Evolutionary conservation across 2,797 vertebrate species (phyloP), one percentile per base, ranked within the genome.

Genomic region (Pogonophryne albipinna): DNA sequence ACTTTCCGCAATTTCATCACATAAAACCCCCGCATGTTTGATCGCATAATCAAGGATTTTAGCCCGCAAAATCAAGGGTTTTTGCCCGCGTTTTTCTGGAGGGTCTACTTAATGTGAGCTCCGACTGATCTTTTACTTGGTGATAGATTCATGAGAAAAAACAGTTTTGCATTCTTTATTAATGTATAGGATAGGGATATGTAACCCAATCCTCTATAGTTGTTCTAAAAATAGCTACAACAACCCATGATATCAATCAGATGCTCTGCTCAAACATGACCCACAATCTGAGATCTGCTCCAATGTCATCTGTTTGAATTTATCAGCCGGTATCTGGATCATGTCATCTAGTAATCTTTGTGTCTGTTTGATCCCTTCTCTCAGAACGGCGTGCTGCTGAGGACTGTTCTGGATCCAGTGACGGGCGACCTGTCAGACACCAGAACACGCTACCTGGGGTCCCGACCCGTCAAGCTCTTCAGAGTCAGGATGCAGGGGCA

Each of bases 401-500:
- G 98, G 78, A 99, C 98, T 0, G 98, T 99, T 20, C 87, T 99
- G 86, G 98, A 99, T 64, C 98, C 98, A 3, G 97, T 99, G 53
- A 99, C 98, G 0, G 98, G 98, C 0, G 98, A 99, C 71, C 93
- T 99, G 31, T 99, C 98, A 0, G 98, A 99, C 49, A 99, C 98
- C 61, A 96, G 98, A 68, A 99, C 98, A 44, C 94, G 98, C 3
- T 99, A 99, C 82, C 88, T 99, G 6, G 98, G 98, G 0, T 99
- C 98, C 0, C 95, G 98, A 57, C 98, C 98, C 0, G 98, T 99
- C 87, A 99, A 99, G 61, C 97, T 99, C 60, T 99, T 99, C 85
- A 94, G 98, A 69, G 98, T 99, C 84, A 92, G 97, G 70, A 99
- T 99, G 98, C 98, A 99, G 91, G 98, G 96, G 74, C 98, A 99